phyloP scores from a whole-genome alignment of 2,888 invertebrate genomes.

The Cotesia congregata region DNA sequence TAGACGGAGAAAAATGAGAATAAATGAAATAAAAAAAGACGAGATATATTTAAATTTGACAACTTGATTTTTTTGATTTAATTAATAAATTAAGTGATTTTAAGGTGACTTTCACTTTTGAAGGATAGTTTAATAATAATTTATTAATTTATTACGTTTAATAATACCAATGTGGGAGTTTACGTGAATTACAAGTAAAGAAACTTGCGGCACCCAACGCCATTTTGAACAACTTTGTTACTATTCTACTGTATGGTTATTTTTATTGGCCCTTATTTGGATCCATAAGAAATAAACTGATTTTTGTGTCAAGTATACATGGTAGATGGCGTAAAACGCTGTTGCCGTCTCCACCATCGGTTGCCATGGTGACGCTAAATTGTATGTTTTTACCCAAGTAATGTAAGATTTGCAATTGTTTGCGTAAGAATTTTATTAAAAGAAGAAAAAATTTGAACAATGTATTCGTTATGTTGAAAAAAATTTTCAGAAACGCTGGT shows the following conservation, averaged over 20 bases:
- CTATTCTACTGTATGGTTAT: neutral
- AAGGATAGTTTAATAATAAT: neutral
- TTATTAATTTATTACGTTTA: constrained; percentile 5
- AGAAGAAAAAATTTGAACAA: too few species aligned
- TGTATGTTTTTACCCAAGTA: too few species aligned
- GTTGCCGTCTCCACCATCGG: neutral
- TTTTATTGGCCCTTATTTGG: neutral
- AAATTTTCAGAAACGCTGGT: too few species aligned
- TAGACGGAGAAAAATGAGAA: neutral
- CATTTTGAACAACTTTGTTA: constrained; percentile 35
- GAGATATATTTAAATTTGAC: neutral
- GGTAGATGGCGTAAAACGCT: neutral
- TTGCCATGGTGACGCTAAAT: too few species aligned
- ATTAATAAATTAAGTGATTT: neutral
- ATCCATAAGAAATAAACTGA: neutral
- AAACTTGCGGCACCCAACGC: constrained; percentile 41
- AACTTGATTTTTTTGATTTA: neutral
- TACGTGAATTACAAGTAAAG: constrained; percentile 30
- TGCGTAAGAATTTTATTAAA: too few species aligned
- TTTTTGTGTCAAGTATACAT: neutral
- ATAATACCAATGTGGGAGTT: constrained; percentile 23
- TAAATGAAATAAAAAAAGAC: neutral
- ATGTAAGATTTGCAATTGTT: too few species aligned
- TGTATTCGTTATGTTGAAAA: too few species aligned
- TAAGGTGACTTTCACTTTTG: constrained; percentile 20